Conservation (phyloP, 2,888 invertebrate species). For the Drosophila demipolita region DNA sequence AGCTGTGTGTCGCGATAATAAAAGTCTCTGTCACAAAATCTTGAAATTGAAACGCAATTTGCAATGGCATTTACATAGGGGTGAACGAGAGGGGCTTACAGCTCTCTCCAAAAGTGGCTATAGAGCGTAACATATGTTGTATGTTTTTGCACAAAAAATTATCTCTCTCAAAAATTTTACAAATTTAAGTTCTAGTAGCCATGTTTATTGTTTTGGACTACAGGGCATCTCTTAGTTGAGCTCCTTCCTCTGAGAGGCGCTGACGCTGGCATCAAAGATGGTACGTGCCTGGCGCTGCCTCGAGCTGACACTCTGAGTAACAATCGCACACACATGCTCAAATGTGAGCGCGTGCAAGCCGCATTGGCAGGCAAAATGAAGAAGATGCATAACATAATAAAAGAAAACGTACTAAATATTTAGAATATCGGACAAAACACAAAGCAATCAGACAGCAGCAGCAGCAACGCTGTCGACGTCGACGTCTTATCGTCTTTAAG, state of each 20-base stretch:
- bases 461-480: slow-evolving; percentile 2
- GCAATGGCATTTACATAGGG: slow-evolving; percentile 37
- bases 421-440: slow-evolving; percentile 52
- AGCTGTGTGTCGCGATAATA: slow-evolving; percentile 12
- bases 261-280: slow-evolving; percentile 19
- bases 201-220: not conserved
- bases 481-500: slow-evolving; percentile 8
- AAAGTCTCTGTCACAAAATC: slow-evolving; percentile 23
- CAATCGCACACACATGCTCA: slow-evolving; percentile 30
- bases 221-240: not conserved
- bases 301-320: slow-evolving; percentile 14
- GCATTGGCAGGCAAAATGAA: slow-evolving; percentile 10
- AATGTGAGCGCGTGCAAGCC: slow-evolving; percentile 22
- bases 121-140: not conserved
- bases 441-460: slow-evolving; percentile 19
- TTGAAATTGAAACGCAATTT: slow-evolving; percentile 54
- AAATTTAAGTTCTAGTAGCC: not conserved
- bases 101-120: slow-evolving; percentile 5
- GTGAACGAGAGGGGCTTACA: not conserved
- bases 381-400: not conserved
- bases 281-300: slow-evolving; percentile 54
- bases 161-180: not conserved
- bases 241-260: not conserved
- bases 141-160: not conserved
- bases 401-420: slow-evolving; percentile 18